Conservation (phyloP, 1,140 invertebrate genomes). For the Homalodisca vitripennis region DNA sequence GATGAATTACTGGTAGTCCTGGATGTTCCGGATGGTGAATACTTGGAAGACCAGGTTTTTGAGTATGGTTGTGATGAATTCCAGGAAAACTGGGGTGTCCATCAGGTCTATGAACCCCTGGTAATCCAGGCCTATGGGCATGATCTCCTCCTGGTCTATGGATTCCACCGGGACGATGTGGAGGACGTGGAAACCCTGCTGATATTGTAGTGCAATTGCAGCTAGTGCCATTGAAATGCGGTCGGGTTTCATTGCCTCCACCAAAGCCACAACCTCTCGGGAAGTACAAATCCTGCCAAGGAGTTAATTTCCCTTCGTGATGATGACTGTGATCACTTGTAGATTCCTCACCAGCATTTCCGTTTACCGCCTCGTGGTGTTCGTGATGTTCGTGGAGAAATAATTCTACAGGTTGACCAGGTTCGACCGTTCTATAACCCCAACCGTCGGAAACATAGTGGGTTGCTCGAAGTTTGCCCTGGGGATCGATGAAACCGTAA, state of each 20-base stretch:
- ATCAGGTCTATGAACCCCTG: conserved; percentile 33
- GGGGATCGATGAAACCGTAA: conserved; percentile 71
- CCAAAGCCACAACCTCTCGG: conserved; percentile 56
- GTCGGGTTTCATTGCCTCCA: conserved; percentile 6
- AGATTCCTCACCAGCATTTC: conserved; percentile 9
- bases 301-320: conserved; percentile 55
- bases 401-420: conserved; percentile 65
- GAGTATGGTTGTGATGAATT: conserved; percentile 1
- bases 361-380: conserved; percentile 26
- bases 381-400: conserved; percentile 54
- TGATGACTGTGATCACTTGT: conserved; percentile 45
- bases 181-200: not conserved
- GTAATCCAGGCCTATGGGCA: not conserved
- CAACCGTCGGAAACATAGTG: conserved; percentile 76
- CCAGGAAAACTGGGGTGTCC: conserved; percentile 5
- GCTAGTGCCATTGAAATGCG: not conserved
- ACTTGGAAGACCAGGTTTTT: conserved; percentile 1
- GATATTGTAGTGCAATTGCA: not conserved
- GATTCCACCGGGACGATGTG: not conserved
- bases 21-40: conserved; percentile 23
- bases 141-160: not conserved
- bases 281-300: conserved; percentile 61
- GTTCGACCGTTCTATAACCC: conserved; percentile 69
- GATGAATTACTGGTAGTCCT: conserved; percentile 19
- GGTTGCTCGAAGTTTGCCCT: conserved; percentile 62